Evolutionary conservation across 2,888 invertebrate genomes (phyloP), one percentile per base, ranked within the genome.

Genomic region (Philereme vetulata): DNA sequence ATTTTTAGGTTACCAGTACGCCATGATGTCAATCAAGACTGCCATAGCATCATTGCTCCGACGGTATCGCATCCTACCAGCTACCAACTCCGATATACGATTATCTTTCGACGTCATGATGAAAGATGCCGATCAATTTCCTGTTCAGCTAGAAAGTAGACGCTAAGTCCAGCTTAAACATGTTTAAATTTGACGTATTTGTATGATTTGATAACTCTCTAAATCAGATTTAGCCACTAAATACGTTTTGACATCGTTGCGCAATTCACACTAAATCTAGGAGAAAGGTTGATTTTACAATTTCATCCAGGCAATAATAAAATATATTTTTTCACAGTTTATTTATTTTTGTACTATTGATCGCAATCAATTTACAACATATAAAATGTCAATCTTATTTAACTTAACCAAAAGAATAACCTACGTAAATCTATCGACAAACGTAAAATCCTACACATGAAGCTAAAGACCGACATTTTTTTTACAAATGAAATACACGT

Each of bases 341-440:
- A 51, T 58, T 55, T 58, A 58, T 55, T 62, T 62, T 62, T 62
- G 62, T 58, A 62, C 58, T 62, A 58, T 62, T 62, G 55, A 62
- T 56, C 55, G 62, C 51, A 56, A 55, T 62, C 48, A 62, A 58
- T 62, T 62, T 55, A 62, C 62, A 62, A 62, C 48, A 54, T 56
- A 58, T 58, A 61, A 56, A 58, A 58, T 43, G 51, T 49, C 45
- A 33, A 33, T 55, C 45, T 36, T 57, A 11, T 40, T 52, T 54
- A 46, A 55, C 40, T 55, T 42, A 51, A 43, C 47, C 21, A 62
- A 58, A 62, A 38, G 32, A 43, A 48, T 44, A 21, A 5, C 21
- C 21, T 21, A 21, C 21, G n/a, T 8, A 10, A 50, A 51, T 45
- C 36, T 50, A 34, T 21, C 42, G 11, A 53, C 46, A 50, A 62